Evolutionary conservation across 2,797 vertebrate species (phyloP).

Genomic region (Orestias chungarensis): DNA sequence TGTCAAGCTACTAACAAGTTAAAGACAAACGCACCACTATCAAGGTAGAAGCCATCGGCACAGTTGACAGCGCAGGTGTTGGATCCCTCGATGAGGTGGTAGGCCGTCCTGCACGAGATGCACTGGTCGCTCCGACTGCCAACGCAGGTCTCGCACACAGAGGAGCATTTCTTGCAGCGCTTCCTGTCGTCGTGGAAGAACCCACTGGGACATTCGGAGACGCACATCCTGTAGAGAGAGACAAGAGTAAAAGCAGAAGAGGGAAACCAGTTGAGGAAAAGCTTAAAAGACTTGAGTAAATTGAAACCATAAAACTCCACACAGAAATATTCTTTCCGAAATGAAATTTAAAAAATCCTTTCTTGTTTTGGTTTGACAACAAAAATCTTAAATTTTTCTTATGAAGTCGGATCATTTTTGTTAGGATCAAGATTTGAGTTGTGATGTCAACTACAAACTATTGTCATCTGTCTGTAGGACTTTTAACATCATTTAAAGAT

Average conservation of each 20-base stretch:
- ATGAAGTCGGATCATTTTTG: too few relatives aligned
- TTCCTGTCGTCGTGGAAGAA: conserved; percentile 96
- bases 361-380: background rate
- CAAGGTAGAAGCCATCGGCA: conserved; percentile 89
- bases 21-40: conserved; percentile 61
- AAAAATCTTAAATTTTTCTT: too few relatives aligned
- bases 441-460: too few relatives aligned
- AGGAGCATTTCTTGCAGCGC: conserved; percentile 95
- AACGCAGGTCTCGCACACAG: conserved; percentile 91
- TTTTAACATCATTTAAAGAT: too few relatives aligned
- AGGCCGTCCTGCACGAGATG: conserved; percentile 89
- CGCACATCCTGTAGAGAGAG: conserved; percentile 86
- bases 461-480: too few relatives aligned
- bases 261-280: conserved; percentile 11
- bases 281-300: background rate
- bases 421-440: too few relatives aligned
- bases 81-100: conserved; percentile 90
- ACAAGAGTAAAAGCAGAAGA: conserved; percentile 9
- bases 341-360: background rate
- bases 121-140: conserved; percentile 95
- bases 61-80: conserved; percentile 89
- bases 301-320: background rate
- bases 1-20: background rate
- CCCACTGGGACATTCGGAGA: conserved; percentile 92
- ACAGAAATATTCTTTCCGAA: background rate